Percentiles rank a stretch among this genome's conserved stretches.
Conservation (phyloP, 2,797 vertebrate genomes). For the Spatula versicolor region DNA sequence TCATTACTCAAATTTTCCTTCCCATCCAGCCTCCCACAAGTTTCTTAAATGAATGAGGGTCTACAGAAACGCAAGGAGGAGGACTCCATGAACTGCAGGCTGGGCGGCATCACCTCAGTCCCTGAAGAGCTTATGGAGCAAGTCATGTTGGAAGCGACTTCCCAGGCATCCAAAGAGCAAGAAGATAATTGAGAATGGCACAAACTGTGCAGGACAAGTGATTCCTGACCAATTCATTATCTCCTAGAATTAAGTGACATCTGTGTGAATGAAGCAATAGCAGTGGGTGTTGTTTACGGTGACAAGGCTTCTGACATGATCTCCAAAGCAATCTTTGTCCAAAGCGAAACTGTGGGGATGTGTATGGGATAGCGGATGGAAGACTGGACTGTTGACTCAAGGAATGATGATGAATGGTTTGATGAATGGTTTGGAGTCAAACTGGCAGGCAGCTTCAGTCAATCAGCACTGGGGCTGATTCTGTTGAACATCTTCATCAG, state of each 20-base stretch:
- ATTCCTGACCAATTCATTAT: not conserved
- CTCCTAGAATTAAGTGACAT: not conserved
- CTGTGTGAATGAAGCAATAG: not conserved
- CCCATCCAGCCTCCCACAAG: not conserved
- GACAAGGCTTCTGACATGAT: not conserved
- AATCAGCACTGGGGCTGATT: not conserved
- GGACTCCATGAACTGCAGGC: not conserved
- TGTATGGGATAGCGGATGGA: not conserved
- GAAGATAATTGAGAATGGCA: not conserved
- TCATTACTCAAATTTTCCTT: not conserved
- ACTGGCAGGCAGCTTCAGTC: not conserved
- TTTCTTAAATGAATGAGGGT: not conserved
- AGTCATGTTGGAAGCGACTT: not conserved
- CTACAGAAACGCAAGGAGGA: not conserved
- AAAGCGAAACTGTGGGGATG: not conserved
- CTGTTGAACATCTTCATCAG: not conserved
- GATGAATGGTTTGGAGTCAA: not conserved
- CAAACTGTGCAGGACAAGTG: not conserved
- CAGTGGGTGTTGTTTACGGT: not conserved
- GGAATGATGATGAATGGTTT: not conserved
- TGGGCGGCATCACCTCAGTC: not conserved
- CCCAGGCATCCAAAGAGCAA: not conserved
- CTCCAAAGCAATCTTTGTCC: not conserved
- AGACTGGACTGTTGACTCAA: not conserved
- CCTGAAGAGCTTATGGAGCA: not conserved